Evolutionary conservation across 1,140 invertebrate genomes (phyloP), one percentile per base, ranked within the genome.

Genomic region (Tetramorium alpestre): DNA sequence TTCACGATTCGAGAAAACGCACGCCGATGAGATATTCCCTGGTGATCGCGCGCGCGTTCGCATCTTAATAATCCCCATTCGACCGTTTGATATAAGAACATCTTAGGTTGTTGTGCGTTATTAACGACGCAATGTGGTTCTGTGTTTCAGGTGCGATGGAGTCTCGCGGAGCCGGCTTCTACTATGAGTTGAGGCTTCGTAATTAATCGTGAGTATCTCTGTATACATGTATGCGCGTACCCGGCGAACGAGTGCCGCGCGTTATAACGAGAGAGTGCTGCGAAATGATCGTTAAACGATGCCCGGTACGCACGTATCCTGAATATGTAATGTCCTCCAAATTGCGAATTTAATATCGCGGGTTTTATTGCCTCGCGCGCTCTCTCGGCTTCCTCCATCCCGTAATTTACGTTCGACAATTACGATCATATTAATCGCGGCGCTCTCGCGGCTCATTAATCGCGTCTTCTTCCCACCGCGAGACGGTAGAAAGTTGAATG

Each of bases 151-250:
- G 88, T 94, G 93, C 93, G 92, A 95, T 94, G 94, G 91, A 91
- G 92, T 85, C 87, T 89, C 88, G 91, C 91, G 91, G 92, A 91
- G 92, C 86, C 89, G 90, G 89, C 78, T 93, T 91, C 87, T 92
- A 94, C 93, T 94, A 95, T 95, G 94, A 95, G 94, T 91, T 95
- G 94, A 95, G 92, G 90, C 91, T 91, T 88, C 89, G 92, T 90
- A 92, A 95, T 92, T 95, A 94, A 95, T 91, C 92, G 94, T 95
- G 82, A 95, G 25, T 60, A 28, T 18, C 33, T 16, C 22, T 49
- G 10, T 6, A 13, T 10, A 6, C 10, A 0, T 41, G 28, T 28
- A 0, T 49, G 7, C 38, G 54, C 0, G 7, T 38, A 22, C 22
- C 28, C 11, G 11, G 44, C 47, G 62, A 41, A 38, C 62, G 47